These are phyloP conservation scores for Drosophila kikkawai DNA, from an alignment of 1,140 invertebrate genomes.

Conservation along the genomic window DNA sequence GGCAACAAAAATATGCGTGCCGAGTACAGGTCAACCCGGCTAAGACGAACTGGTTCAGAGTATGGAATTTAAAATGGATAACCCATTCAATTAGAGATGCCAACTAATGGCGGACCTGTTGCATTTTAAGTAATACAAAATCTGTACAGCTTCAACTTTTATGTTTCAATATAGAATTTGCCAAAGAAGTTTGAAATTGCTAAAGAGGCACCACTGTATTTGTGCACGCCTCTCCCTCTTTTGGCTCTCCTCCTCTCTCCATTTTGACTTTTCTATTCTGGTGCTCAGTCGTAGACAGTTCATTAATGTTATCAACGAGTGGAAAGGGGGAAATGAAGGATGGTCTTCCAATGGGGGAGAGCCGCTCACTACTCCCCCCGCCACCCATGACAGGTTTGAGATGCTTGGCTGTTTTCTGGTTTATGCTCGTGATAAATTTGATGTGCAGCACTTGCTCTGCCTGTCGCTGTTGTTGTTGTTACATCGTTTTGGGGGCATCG, in stretches of 20 bases:
- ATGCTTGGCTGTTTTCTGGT: conserved; percentile 29
- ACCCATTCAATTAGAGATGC: not conserved
- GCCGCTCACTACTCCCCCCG: not conserved
- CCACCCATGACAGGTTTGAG: conserved; percentile 32
- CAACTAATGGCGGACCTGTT: not conserved
- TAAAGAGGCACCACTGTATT: conserved; percentile 10
- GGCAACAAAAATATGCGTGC: conserved; percentile 59
- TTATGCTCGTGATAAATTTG: conserved; percentile 49
- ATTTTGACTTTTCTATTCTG: conserved; percentile 66
- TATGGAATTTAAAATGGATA: not conserved
- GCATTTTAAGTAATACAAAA: not conserved
- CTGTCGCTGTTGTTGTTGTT: conserved; percentile 11
- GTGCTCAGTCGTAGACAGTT: conserved; percentile 74
- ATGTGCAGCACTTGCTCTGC: conserved; percentile 46
- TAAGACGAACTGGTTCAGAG: not conserved
- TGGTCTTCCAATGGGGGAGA: conserved; percentile 8
- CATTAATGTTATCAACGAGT: conserved; percentile 75
- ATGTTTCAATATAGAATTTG: not conserved
- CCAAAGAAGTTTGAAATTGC: not conserved
- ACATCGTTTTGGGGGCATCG: conserved; percentile 23
- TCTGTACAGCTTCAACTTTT: not conserved
- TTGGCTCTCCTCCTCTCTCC: conserved; percentile 10
- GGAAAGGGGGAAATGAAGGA: conserved; percentile 39
- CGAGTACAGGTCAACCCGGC: conserved; percentile 1
- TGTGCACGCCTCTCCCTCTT: conserved; percentile 13